Evolutionary conservation across 2,888 invertebrate species (phyloP), one percentile per base, ranked within the genome.

Genomic region (Axea sp.): DNA sequence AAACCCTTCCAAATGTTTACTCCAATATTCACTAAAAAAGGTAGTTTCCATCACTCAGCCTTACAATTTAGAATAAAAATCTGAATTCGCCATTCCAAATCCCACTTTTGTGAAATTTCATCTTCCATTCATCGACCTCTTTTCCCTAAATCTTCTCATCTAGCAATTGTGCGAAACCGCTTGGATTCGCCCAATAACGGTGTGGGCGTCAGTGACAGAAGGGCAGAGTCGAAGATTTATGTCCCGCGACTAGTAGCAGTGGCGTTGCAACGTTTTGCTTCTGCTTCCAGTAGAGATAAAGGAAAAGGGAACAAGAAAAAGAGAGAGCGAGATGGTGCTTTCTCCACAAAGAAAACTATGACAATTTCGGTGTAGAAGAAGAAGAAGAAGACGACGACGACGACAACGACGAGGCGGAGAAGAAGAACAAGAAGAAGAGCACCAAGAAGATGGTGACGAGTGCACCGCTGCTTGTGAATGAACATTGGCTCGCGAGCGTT

Each of bases 401-500:
- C 28, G 60, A 71, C 68, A n/a, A n/a, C n/a, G n/a, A n/a, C n/a
- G n/a, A n/a, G n/a, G 68, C 15, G 11, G 14, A 7, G 35, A 75
- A 53, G 59, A 76, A 72, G 73, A 68, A 76, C 33, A 76, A 71
- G 76, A 77, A 60, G 76, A 78, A 39, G 73, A 76, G 51, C 75
- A 68, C 60, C 26, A 75, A 51, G 49, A 65, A 22, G 64, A 31
- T 62, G 73, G 76, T 65, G 77, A 79, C 76, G 79, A 78, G 68
- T 68, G 79, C 67, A 71, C 64, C 73, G 75, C 68, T 75, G 82
- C 78, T 86, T 83, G 86, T 87, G 87, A 87, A 87, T 87, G 87
- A 87, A 87, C 85, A 82, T 85, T 86, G 86, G 83, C 84, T 85
- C 80, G 85, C 81, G 78, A 77, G 82, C 84, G 81, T 87, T 87